Conservation (phyloP, 2,113 vertebrate genomes). For the Dryoscopus gambensis region DNA sequence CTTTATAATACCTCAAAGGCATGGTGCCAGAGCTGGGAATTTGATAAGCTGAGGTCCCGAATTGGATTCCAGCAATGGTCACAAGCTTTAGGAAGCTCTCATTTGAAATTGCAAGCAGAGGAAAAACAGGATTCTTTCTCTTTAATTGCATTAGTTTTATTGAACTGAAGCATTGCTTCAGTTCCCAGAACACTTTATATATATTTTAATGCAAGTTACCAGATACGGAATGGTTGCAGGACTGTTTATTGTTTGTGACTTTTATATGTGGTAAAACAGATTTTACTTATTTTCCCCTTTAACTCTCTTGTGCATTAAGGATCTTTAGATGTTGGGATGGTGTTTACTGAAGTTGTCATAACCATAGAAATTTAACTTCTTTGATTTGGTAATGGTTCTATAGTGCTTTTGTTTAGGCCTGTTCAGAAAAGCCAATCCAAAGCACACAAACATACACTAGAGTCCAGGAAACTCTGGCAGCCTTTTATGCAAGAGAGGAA, state of each 20-base stretch:
- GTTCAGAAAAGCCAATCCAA: not conserved
- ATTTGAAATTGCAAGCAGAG: conserved; percentile 49
- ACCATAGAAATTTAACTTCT: conserved; percentile 5
- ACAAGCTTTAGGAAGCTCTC: conserved; percentile 44
- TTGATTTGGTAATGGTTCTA: not conserved
- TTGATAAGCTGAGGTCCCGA: conserved; percentile 38
- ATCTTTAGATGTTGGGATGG: conserved; percentile 1
- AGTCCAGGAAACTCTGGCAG: not conserved
- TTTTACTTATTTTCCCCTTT: conserved; percentile 55
- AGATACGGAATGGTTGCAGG: not conserved
- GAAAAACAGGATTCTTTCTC: conserved; percentile 32
- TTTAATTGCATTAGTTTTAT: conserved; percentile 61
- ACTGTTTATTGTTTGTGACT: conserved; percentile 65
- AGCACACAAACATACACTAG: not conserved
- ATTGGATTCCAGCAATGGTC: conserved; percentile 62
- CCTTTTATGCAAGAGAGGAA: not conserved
- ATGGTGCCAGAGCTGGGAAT: conserved; percentile 24
- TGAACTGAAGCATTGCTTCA: conserved; percentile 50
- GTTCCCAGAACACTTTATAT: conserved; percentile 53
- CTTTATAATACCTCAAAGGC: conserved; percentile 53
- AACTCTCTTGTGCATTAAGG: not conserved
- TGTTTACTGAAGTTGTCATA: conserved; percentile 24
- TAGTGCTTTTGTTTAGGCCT: not conserved
- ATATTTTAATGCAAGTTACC: conserved; percentile 47
- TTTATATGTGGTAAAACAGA: conserved; percentile 47